phyloP scores from a whole-genome alignment of 2,113 vertebrate genomes.

The Catharus minimus region DNA sequence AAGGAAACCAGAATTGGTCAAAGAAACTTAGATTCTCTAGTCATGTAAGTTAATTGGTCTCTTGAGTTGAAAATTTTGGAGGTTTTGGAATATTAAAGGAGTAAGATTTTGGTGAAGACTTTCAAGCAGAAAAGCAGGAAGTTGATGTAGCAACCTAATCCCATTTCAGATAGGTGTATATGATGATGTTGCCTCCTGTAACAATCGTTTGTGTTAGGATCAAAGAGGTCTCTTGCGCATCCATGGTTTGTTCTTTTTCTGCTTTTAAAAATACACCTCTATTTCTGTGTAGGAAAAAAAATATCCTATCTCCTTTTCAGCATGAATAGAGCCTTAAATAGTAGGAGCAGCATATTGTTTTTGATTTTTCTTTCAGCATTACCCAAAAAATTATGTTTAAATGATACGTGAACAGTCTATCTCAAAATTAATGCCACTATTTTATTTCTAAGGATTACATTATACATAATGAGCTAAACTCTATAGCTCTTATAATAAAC shows the following conservation, averaged over 20 bases:
- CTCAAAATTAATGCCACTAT: not conserved
- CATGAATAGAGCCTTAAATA: not conserved
- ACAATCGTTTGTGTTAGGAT: not conserved
- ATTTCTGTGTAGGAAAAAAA: not conserved
- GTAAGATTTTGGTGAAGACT: not conserved
- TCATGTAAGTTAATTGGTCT: not conserved
- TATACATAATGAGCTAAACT: not conserved
- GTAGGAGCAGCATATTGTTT: not conserved
- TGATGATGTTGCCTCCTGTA: not conserved
- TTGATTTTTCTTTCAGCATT: not conserved
- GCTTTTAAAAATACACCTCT: not conserved
- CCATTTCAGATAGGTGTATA: not conserved
- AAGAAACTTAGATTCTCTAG: not conserved
- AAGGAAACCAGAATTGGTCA: not conserved
- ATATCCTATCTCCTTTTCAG: not conserved
- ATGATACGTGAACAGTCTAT: not conserved
- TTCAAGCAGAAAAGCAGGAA: not conserved
- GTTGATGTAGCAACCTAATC: not conserved
- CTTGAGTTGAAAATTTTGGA: not conserved
- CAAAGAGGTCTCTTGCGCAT: not conserved
- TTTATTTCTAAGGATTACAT: conserved; percentile 23
- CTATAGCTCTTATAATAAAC: not conserved
- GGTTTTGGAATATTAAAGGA: not conserved
- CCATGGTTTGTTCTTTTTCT: not conserved
- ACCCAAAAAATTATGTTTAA: not conserved